A percentile compares a stretch with the other conserved stretches of the same genome.
Evolutionary conservation across 1,140 invertebrate genomes (phyloP).

Genomic region (Drosophila pruinosa): DNA sequence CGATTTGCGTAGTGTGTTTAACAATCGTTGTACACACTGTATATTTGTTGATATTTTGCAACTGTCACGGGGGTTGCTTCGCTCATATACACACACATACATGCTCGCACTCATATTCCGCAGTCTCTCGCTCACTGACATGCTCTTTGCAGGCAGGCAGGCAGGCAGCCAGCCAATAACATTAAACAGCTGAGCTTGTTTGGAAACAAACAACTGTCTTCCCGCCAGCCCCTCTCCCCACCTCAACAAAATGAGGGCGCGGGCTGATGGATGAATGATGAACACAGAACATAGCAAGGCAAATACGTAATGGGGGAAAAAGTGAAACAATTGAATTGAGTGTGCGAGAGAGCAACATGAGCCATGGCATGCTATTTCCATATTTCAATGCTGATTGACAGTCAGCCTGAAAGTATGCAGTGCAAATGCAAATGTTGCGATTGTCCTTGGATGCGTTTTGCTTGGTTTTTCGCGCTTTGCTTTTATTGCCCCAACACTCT

Average conservation of each 20-base stretch:
- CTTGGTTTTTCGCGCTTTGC: not conserved
- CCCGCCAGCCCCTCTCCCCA: not conserved
- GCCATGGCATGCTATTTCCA: not conserved
- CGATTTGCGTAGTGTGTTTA: not conserved
- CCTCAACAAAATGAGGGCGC: not conserved
- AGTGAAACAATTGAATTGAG: conserved; percentile 18
- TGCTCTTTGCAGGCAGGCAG: not conserved
- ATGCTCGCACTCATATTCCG: not conserved
- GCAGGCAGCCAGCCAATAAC: conserved; percentile 58
- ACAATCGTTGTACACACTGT: conserved; percentile 24
- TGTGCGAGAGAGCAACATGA: not conserved
- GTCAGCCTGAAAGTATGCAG: conserved; percentile 7
- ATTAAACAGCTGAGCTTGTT: conserved; percentile 81
- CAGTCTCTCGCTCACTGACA: conserved; percentile 14
- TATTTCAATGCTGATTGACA: conserved; percentile 1
- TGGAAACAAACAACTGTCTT: conserved; percentile 60
- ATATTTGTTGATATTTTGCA: conserved; percentile 4
- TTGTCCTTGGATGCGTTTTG: conserved; percentile 2
- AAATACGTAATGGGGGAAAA: not conserved
- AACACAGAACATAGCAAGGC: not conserved
- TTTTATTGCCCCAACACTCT: not conserved
- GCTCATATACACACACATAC: not conserved
- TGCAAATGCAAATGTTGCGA: not conserved
- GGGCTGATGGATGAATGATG: too few relatives aligned
- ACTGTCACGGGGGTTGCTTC: conserved; percentile 25